Conservation (phyloP, 2,113 vertebrate species). For the Eurystomus gularis region DNA sequence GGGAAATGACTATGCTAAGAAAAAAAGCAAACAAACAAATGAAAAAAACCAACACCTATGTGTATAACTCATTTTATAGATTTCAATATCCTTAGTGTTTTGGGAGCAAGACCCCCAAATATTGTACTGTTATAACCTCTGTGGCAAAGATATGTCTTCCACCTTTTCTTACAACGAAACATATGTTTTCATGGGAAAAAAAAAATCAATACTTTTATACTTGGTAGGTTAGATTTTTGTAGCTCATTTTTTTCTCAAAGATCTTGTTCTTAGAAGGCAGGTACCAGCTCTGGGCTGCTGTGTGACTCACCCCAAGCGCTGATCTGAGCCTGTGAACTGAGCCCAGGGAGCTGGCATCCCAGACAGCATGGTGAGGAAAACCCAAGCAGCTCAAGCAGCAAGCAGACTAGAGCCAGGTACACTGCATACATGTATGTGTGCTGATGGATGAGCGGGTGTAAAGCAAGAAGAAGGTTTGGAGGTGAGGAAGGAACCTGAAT, state of each 20-base stretch:
- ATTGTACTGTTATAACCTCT: neutral
- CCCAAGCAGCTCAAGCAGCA: neutral
- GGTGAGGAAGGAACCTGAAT: neutral
- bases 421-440: rapidly evolving
- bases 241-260: neutral
- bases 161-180: neutral
- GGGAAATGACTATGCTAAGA: neutral
- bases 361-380: neutral
- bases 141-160: neutral
- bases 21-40: neutral
- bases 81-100: neutral
- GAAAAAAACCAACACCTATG: neutral
- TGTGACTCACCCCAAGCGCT: neutral
- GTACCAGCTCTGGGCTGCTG: neutral
- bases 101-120: neutral
- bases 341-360: neutral
- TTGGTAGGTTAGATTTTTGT: neutral
- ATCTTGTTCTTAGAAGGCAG: neutral
- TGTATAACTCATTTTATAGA: neutral
- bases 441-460: neutral
- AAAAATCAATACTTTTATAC: neutral
- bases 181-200: neutral
- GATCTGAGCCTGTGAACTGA: neutral
- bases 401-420: neutral
- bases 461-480: neutral